Evolutionary conservation across 2,797 vertebrate genomes (phyloP), one percentile per base, ranked within the genome.

Genomic region (Silurus lanzhouensis): DNA sequence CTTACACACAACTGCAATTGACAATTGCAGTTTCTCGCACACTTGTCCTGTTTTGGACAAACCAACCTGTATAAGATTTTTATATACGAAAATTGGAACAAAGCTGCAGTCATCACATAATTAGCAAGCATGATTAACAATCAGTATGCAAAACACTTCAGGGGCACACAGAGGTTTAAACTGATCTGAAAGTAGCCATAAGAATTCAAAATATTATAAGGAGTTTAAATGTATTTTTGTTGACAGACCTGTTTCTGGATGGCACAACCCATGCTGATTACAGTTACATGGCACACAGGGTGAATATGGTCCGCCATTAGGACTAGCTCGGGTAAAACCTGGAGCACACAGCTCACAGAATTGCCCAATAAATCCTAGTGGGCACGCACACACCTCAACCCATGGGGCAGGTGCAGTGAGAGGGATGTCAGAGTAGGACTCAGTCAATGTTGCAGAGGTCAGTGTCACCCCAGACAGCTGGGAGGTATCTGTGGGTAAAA

Each of bases 351-450:
- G 91, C 91, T 98, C 96, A 48, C 97, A 99, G 90, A 97, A 97
- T 88, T 95, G 96, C 19, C 98, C 97, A 0, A 20, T 2, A 44
- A 97, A 97, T 9, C 96, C 97, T 0, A 0, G 46, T 5, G 97
- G 97, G 89, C 98, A 99, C 0, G 88, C 87, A 77, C 97, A 99
- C 1, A 90, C 89, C 88, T 99, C 98, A 86, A 99, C 97, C 97
- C 97, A 98, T 5, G 89, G 86, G 0, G 95, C 97, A 1, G 74
- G 12, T 0, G 76, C 15, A 5, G 7, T 13, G 0, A 22, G 13
- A 22, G 27, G 31, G 76, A 38, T 22, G 25, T 48, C 2, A 5
- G 68, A 82, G 19, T 58, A 44, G 58, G 57, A 70, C 0, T 48
- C 77, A 13, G 93, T 93, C 0, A 10, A 88, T 52, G 4, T 87